Conservation (phyloP, 2,113 vertebrate genomes). For the Notarius lentiginosus region DNA sequence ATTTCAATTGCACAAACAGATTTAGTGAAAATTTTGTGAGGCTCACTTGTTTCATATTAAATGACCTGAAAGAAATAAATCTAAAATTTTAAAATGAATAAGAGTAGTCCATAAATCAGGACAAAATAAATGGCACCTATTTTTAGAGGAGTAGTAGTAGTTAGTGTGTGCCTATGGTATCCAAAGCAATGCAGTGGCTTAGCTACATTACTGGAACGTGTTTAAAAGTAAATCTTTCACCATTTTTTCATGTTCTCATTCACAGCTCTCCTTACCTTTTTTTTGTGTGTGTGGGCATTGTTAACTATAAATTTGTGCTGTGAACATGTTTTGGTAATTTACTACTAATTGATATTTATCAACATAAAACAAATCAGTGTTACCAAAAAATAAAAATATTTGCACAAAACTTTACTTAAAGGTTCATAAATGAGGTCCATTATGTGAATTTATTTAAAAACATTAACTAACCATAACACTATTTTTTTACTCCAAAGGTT, state of each 20-base stretch:
- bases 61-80: background rate
- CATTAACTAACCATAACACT: background rate
- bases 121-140: background rate
- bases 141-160: background rate
- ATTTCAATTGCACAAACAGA: background rate
- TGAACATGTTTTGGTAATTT: background rate
- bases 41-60: background rate
- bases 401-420: background rate
- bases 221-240: background rate
- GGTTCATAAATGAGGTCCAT: background rate
- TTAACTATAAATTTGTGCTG: background rate
- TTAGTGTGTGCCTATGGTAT: background rate
- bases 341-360: background rate
- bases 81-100: background rate
- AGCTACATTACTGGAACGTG: background rate
- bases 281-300: background rate
- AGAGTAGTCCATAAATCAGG: background rate
- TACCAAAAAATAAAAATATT: background rate
- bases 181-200: background rate
- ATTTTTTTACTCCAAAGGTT: constrained; percentile 71
- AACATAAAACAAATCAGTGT: background rate
- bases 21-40: background rate
- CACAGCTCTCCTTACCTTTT: background rate
- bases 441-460: background rate
- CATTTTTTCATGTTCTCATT: background rate